These are phyloP conservation scores for Tetrapedia diversipes DNA, from an alignment of 2,888 invertebrate genomes.

Conservation along the genomic window DNA sequence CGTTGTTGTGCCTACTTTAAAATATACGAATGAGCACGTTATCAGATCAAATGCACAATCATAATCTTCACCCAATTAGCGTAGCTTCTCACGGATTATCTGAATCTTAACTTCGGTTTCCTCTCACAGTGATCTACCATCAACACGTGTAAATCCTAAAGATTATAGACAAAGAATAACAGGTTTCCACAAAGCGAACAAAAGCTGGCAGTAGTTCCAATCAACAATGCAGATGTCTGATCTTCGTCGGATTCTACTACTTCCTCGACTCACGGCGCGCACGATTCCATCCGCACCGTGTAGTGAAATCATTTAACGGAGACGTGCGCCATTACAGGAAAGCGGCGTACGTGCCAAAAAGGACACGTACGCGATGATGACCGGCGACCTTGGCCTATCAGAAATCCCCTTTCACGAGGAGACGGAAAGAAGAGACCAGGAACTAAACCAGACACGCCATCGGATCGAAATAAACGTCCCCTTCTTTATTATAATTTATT, in stretches of 20 bases:
- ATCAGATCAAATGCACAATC: no score
- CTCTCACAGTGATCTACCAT: background rate
- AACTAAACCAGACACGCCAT: background rate
- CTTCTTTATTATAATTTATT: background rate
- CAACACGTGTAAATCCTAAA: background rate
- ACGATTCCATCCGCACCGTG: no score
- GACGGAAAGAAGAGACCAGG: background rate
- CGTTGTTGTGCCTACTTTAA: no score
- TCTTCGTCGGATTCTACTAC: constrained; percentile 33
- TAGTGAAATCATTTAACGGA: background rate
- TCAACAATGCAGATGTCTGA: constrained; percentile 16
- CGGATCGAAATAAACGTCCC: no score
- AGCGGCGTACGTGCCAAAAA: constrained; percentile 53
- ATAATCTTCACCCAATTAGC: no score
- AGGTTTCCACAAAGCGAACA: background rate
- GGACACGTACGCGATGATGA: constrained; percentile 15
- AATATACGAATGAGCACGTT: no score
- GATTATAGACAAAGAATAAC: background rate
- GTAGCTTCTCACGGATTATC: no score
- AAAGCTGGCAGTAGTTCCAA: background rate
- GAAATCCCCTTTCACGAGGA: constrained; percentile 49
- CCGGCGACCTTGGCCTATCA: constrained; percentile 50
- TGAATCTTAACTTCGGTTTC: background rate
- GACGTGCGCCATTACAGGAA: constrained; percentile 8
- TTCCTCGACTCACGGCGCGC: constrained; percentile 4